These are phyloP conservation scores for Circaetus gallicus DNA, from an alignment of 2,113 vertebrate species.

Conservation along the genomic window DNA sequence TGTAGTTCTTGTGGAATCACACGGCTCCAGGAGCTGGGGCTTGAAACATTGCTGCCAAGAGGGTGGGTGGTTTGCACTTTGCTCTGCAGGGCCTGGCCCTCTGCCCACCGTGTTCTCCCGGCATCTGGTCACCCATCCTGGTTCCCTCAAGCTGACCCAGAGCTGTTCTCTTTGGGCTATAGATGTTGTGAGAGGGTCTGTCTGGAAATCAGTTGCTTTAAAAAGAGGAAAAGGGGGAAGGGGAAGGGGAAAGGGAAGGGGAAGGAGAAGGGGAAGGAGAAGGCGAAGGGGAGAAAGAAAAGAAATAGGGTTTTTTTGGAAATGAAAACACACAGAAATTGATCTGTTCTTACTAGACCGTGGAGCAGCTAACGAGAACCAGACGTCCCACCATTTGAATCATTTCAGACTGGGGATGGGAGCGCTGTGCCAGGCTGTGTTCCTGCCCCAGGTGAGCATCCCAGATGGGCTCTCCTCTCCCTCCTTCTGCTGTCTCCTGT, in stretches of 20 bases:
- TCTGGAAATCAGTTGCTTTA: neutral
- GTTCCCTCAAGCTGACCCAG: too few species aligned
- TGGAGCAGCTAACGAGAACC: neutral
- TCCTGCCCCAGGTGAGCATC: neutral
- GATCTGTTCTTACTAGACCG: neutral
- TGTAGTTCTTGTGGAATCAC: neutral
- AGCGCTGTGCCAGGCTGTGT: neutral
- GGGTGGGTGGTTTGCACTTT: neutral
- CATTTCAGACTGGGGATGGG: neutral
- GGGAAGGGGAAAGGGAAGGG: too few species aligned
- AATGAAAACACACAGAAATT: neutral
- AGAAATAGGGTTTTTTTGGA: neutral
- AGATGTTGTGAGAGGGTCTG: neutral
- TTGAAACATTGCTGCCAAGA: neutral
- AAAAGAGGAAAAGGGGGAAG: neutral
- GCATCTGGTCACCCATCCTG: neutral
- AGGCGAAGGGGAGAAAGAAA: neutral
- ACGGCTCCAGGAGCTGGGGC: neutral
- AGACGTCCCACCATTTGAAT: rapidly evolving
- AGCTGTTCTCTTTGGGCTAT: neutral
- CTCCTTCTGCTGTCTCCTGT: neutral
- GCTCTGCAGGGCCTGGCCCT: neutral
- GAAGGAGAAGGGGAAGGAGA: neutral
- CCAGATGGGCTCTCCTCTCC: neutral
- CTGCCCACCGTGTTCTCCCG: neutral